A percentile compares a stretch with the other conserved stretches of the same genome.
Conservation (phyloP, 2,888 invertebrate species). For the Nemapogon koenigi region DNA sequence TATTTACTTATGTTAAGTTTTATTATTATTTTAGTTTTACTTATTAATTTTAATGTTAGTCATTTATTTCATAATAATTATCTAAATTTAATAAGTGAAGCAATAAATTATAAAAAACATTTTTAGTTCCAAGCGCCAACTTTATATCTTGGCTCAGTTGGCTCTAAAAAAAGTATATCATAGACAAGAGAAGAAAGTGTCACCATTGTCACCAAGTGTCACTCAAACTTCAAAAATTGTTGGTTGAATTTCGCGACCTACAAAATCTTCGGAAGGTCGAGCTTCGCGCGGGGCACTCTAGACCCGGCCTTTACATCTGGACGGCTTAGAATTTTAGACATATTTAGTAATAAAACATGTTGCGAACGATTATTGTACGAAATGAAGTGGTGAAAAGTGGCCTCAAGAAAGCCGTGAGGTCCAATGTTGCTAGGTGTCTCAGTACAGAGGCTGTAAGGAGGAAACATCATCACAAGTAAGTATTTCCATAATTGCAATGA, state of each 20-base stretch:
- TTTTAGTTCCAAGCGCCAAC: no score
- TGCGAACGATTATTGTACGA: conserved; percentile 76
- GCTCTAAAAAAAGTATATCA: background rate
- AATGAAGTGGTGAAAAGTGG: conserved; percentile 70
- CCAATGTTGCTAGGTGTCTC: conserved; percentile 66
- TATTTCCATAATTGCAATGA: conserved; percentile 19
- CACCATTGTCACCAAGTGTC: background rate
- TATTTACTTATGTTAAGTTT: no score
- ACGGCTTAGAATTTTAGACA: conserved; percentile 34
- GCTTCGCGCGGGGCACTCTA: conserved; percentile 24
- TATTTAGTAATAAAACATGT: conserved; percentile 60
- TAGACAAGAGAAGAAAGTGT: background rate
- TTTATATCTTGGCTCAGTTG: background rate
- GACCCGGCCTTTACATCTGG: conserved; percentile 45
- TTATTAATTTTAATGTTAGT: no score
- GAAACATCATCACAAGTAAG: conserved; percentile 67
- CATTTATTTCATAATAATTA: no score
- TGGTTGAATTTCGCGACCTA: conserved; percentile 38
- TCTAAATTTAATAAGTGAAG: no score
- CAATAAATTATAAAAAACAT: no score
- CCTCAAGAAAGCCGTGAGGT: conserved; percentile 65
- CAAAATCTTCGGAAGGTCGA: conserved; percentile 53
- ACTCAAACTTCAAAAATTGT: background rate
- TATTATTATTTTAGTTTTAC: no score
- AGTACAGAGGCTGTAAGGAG: conserved; percentile 68